Conservation (phyloP, 2,113 vertebrate species). For the Muntiacus muntjak region DNA sequence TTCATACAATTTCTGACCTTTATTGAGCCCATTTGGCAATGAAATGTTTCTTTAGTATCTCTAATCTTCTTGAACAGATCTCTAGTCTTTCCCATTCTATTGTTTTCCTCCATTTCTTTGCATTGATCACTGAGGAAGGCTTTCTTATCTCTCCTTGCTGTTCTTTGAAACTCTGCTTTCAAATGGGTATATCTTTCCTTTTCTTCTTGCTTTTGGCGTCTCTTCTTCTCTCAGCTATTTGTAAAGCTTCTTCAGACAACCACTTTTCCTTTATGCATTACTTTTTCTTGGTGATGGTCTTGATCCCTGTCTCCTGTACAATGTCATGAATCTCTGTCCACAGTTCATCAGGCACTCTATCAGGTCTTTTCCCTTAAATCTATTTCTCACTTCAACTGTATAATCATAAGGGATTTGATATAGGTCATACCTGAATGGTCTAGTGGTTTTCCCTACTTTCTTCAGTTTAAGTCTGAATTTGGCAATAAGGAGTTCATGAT, state of each 20-base stretch:
- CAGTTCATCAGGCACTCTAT: not conserved
- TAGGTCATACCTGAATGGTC: not conserved
- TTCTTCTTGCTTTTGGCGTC: not conserved
- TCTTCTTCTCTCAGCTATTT: not conserved
- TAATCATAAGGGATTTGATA: not conserved
- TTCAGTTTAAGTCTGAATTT: not conserved
- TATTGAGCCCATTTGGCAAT: not conserved
- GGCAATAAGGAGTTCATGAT: not conserved
- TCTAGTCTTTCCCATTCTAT: not conserved
- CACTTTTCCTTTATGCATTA: not conserved
- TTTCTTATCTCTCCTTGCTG: not conserved
- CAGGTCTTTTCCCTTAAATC: not conserved
- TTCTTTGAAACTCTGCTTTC: not conserved
- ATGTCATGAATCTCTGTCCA: rapidly evolving
- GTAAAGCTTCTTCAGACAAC: not conserved
- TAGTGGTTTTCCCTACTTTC: not conserved
- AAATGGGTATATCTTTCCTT: not conserved
- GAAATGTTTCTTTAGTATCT: not conserved
- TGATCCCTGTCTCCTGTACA: not conserved
- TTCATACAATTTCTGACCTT: not conserved
- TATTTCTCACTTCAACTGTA: not conserved
- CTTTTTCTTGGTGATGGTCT: not conserved
- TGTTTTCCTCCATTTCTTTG: not conserved
- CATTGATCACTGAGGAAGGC: not conserved
- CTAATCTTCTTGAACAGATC: not conserved